phyloP scores from a whole-genome alignment of 2,113 vertebrate genomes.

The Eulemur rufifrons region DNA sequence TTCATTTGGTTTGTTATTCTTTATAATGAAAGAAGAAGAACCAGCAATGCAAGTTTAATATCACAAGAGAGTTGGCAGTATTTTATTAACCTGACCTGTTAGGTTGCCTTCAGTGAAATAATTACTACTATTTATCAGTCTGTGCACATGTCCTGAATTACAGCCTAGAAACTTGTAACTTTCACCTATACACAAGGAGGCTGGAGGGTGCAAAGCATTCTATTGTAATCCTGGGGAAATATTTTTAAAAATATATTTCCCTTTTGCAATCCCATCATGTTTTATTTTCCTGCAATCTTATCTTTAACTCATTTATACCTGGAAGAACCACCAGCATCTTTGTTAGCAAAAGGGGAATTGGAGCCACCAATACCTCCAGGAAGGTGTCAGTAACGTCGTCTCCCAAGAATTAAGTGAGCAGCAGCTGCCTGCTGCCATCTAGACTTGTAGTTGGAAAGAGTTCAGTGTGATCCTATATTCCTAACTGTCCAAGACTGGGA shows the following conservation, averaged over 20 bases:
- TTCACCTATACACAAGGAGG: not conserved
- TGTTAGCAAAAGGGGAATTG: not conserved
- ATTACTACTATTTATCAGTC: conserved; percentile 22
- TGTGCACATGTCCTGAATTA: not conserved
- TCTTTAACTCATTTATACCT: not conserved
- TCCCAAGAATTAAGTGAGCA: not conserved
- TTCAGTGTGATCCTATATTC: not conserved
- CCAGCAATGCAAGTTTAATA: conserved; percentile 15
- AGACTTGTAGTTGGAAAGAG: not conserved
- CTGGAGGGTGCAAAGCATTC: not conserved
- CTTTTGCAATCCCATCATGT: not conserved
- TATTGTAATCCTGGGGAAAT: not conserved
- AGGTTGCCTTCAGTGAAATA: not conserved
- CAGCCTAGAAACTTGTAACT: not conserved
- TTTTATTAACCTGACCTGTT: not conserved
- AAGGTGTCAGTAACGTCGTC: not conserved
- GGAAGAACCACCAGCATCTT: not conserved
- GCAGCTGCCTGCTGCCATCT: not conserved
- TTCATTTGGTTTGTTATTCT: conserved; percentile 47
- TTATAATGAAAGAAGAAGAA: conserved; percentile 50
- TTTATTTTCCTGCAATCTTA: conserved; percentile 37
- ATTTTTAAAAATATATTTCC: not conserved
- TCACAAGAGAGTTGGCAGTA: not conserved
- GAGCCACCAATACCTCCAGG: not conserved
- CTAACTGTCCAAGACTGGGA: not conserved